phyloP scores from a whole-genome alignment of 2,797 vertebrate genomes.

The Ispidina lecontei region DNA sequence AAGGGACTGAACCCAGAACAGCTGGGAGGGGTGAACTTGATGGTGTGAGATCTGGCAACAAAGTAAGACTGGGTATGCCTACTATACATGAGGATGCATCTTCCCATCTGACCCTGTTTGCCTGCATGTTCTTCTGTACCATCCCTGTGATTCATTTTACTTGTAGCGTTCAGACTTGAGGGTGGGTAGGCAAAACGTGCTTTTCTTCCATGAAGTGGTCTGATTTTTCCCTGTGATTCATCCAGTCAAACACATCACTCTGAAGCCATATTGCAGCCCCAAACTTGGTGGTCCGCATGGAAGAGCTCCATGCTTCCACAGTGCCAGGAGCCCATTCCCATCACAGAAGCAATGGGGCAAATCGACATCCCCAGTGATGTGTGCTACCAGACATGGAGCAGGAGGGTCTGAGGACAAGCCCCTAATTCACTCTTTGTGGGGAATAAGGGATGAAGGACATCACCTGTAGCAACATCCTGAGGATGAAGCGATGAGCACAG shows the following conservation, averaged over 20 bases:
- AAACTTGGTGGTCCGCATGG: neutral
- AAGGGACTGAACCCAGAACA: slow-evolving; percentile 35
- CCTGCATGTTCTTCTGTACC: slow-evolving; percentile 78
- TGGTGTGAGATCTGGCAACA: neutral
- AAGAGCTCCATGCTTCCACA: neutral
- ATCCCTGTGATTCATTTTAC: slow-evolving; percentile 71
- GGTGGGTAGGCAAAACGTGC: slow-evolving; percentile 46
- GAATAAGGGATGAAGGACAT: neutral
- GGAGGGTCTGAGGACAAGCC: neutral
- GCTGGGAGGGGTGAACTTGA: slow-evolving; percentile 25
- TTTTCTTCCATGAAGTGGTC: slow-evolving; percentile 59
- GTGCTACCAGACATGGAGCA: neutral
- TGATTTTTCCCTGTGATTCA: slow-evolving; percentile 17
- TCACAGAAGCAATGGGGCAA: neutral
- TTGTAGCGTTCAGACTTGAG: slow-evolving; percentile 69
- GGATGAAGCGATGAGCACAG: neutral
- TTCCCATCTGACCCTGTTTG: slow-evolving; percentile 43
- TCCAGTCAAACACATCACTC: neutral
- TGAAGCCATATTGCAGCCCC: slow-evolving; percentile 31
- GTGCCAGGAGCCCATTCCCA: neutral
- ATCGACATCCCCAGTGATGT: neutral
- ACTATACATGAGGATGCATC: neutral
- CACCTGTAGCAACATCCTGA: neutral
- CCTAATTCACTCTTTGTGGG: neutral
- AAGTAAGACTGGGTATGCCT: slow-evolving; percentile 22